phyloP scores from a whole-genome alignment of 2,113 vertebrate genomes.

The Silurus glanis region DNA sequence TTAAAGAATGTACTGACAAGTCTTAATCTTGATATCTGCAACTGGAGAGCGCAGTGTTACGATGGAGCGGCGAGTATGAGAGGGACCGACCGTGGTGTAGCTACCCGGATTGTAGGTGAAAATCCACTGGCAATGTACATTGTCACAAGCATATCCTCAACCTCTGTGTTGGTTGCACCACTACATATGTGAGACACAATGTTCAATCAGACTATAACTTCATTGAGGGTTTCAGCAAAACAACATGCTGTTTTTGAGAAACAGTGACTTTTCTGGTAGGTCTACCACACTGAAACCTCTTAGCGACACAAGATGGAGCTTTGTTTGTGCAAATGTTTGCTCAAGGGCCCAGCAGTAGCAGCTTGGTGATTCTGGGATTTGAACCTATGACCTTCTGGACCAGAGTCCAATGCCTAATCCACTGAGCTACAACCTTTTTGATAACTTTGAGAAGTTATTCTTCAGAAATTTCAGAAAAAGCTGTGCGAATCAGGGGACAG shows the following conservation, averaged over 20 bases:
- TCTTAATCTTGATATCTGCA: neutral
- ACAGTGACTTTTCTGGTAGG: too few relatives aligned
- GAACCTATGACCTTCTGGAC: too few relatives aligned
- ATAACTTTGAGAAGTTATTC: neutral
- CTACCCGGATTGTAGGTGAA: neutral
- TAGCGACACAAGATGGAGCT: neutral
- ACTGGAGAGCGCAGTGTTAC: slow-evolving; percentile 7
- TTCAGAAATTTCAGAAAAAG: neutral
- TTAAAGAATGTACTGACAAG: neutral
- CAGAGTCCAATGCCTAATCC: too few relatives aligned
- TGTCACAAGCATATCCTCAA: neutral
- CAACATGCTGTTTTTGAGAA: neutral
- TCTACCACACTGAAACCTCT: neutral
- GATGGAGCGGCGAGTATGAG: neutral
- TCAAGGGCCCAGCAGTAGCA: neutral
- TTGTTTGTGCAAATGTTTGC: too few relatives aligned
- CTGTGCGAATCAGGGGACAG: neutral
- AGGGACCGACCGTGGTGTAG: neutral
- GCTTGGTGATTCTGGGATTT: too few relatives aligned
- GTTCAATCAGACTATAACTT: neutral
- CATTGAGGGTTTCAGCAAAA: neutral
- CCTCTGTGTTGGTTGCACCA: neutral
- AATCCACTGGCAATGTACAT: neutral
- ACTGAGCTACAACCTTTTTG: neutral
- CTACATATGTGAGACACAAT: neutral